These are phyloP conservation scores for Gila orcuttii DNA, from an alignment of 2,113 vertebrate genomes.

Conservation along the genomic window DNA sequence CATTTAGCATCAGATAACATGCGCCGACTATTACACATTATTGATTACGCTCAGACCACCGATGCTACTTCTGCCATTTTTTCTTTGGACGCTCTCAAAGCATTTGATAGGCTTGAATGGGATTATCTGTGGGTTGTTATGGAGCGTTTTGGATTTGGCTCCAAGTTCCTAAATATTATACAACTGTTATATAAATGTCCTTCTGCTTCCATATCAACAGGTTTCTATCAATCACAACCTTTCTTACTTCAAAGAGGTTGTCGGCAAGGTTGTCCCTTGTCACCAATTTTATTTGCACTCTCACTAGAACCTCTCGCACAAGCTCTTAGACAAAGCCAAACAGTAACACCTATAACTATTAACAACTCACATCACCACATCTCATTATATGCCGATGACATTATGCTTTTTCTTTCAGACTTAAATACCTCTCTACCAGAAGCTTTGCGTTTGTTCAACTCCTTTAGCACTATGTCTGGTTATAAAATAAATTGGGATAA, in stretches of 20 bases:
- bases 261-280: not conserved
- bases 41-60: too few species aligned
- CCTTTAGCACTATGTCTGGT: not conserved
- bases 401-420: too few species aligned
- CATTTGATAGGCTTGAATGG: too few species aligned
- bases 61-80: too few species aligned
- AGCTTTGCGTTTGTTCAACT: not conserved
- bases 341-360: not conserved
- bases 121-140: too few species aligned
- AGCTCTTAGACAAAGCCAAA: conserved; percentile 1
- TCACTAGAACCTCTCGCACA: not conserved
- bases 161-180: too few species aligned
- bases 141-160: too few species aligned
- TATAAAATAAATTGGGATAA: not conserved
- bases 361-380: not conserved
- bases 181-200: too few species aligned
- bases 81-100: too few species aligned
- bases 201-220: not conserved
- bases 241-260: not conserved
- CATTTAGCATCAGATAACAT: too few species aligned
- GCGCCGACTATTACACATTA: too few species aligned
- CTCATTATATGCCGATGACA: not conserved
- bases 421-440: too few species aligned
- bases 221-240: not conserved
- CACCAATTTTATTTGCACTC: not conserved